These are phyloP conservation scores for Actinostola sp. DNA, from an alignment of 92 coral and sea anemone species.

Conservation along the genomic window DNA sequence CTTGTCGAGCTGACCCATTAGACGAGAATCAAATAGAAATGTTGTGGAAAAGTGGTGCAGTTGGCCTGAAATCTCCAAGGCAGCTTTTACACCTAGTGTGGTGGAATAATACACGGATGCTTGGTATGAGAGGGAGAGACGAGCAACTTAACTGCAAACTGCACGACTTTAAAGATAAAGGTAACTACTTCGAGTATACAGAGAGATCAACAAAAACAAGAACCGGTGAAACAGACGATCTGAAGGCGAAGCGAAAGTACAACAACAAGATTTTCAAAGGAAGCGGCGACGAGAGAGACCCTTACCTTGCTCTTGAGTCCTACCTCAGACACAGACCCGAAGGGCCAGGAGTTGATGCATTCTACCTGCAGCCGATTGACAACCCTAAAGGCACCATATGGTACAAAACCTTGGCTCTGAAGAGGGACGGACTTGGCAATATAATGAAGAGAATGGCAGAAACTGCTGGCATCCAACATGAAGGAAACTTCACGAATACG, in stretches of 20 bases:
- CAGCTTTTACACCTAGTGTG: slow-evolving; percentile 22
- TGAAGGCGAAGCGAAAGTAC: slow-evolving; percentile 21
- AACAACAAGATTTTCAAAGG: slow-evolving; percentile 38
- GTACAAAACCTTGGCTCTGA: slow-evolving; percentile 32
- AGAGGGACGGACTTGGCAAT: slow-evolving; percentile 32
- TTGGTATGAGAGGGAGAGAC: slow-evolving; percentile 35
- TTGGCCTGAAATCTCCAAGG: slow-evolving; percentile 33
- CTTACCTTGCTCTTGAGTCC: slow-evolving; percentile 15
- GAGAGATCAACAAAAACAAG: slow-evolving; percentile 34
- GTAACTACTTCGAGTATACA: slow-evolving; percentile 5
- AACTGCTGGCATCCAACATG: slow-evolving; percentile 43
- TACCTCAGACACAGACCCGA: slow-evolving; percentile 14
- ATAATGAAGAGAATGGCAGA: slow-evolving; percentile 40
- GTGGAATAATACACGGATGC: slow-evolving; percentile 36
- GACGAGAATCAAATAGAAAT: slow-evolving; percentile 40
- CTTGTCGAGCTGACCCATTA: slow-evolving; percentile 30
- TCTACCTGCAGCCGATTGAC: slow-evolving; percentile 27
- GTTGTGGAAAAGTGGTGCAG: slow-evolving; percentile 40
- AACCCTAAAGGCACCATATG: slow-evolving; percentile 14
- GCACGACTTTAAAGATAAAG: slow-evolving; percentile 32
- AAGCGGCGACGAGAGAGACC: slow-evolving; percentile 23
- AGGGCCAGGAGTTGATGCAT: not conserved
- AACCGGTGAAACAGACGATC: slow-evolving; percentile 21
- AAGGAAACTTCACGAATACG: slow-evolving; percentile 27
- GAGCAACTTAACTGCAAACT: slow-evolving; percentile 28